A percentile compares a stretch with the other conserved stretches of the same genome.
Conservation (phyloP, 2,113 vertebrate genomes). For the Cinclus mexicanus region DNA sequence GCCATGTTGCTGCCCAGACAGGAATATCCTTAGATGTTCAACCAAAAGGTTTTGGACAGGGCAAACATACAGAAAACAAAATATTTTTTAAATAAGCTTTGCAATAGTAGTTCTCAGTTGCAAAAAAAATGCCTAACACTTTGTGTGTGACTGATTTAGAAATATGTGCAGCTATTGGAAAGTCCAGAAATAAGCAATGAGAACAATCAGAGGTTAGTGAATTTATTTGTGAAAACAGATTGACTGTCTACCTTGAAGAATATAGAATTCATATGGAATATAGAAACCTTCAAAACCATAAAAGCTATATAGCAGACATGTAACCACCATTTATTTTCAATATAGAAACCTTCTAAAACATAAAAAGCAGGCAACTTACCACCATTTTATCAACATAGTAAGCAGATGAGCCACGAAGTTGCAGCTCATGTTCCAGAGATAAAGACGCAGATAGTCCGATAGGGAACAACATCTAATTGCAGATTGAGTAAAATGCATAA, state of each 20-base stretch:
- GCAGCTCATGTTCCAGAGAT: neutral
- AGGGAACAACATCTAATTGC: neutral
- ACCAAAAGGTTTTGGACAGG: neutral
- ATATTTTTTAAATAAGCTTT: neutral
- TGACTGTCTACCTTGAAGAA: neutral
- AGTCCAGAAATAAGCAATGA: neutral
- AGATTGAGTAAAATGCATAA: neutral
- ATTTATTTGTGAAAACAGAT: neutral
- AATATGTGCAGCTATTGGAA: neutral
- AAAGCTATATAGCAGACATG: neutral
- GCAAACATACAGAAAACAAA: neutral
- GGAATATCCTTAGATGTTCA: neutral
- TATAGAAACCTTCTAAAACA: neutral
- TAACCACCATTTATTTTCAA: neutral
- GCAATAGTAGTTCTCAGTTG: neutral
- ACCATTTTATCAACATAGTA: neutral
- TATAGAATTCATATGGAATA: neutral
- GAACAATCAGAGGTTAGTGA: neutral
- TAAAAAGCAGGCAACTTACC: neutral
- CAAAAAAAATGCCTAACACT: neutral
- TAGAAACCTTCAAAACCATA: neutral
- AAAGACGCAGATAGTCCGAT: neutral
- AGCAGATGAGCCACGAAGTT: rapidly evolving
- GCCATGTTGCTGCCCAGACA: neutral
- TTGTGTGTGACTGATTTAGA: neutral